Percentiles rank a stretch among this genome's conserved stretches.
Evolutionary conservation across 2,888 invertebrate species (phyloP).

Genomic region (Biston betularia): DNA sequence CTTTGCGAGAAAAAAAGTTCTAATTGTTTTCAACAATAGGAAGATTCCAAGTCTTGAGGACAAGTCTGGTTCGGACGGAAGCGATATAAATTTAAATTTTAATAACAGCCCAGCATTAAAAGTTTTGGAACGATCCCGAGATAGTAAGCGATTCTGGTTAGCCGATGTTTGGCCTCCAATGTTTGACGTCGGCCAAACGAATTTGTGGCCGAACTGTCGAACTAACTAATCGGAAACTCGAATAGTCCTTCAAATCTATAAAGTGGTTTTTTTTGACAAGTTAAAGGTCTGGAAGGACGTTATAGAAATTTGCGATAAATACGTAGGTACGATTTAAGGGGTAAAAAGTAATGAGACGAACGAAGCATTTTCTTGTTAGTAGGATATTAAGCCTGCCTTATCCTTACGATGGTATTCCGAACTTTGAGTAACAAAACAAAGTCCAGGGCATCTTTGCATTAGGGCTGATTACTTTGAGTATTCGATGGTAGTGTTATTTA

Average conservation of each 20-base stretch:
- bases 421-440: too few species aligned
- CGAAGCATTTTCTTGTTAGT: too few species aligned
- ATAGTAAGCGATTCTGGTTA: constrained; percentile 7
- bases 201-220: constrained; percentile 33
- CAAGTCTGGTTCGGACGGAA: constrained; percentile 40
- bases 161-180: constrained; percentile 19
- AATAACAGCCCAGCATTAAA: constrained; percentile 45
- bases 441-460: too few species aligned
- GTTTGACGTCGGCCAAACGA: constrained; percentile 16
- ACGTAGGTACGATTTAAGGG: too few species aligned
- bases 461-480: too few species aligned
- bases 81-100: constrained; percentile 43
- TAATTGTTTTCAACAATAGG: constrained; percentile 31
- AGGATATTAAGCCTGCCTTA: too few species aligned
- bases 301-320: too few species aligned
- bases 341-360: too few species aligned
- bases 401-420: too few species aligned
- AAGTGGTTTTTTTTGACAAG: constrained; percentile 19
- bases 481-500: too few species aligned
- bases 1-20: constrained; percentile 33
- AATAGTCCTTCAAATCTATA: constrained; percentile 14
- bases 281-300: not conserved
- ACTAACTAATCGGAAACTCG: constrained; percentile 29
- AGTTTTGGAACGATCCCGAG: constrained; percentile 34
- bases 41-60: constrained; percentile 36